phyloP scores from a whole-genome alignment of 2,113 vertebrate species.

The Saguinus imperator region DNA sequence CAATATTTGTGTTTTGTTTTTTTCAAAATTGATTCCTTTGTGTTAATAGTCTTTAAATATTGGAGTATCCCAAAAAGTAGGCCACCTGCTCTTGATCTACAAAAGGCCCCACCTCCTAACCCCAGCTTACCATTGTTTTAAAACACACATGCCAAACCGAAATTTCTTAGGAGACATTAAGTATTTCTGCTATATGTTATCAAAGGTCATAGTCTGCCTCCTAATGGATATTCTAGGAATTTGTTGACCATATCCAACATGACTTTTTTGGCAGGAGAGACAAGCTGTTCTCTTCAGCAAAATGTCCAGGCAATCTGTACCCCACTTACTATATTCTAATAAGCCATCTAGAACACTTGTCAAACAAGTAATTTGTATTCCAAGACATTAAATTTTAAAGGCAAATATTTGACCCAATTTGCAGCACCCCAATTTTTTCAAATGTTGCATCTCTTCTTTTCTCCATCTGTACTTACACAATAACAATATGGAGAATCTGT shows the following conservation, averaged over 20 bases:
- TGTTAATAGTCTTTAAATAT: constrained; percentile 75
- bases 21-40: constrained; percentile 77
- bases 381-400: constrained; percentile 51
- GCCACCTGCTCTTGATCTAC: neutral
- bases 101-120: neutral
- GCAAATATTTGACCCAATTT: constrained; percentile 46
- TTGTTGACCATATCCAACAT: constrained; percentile 42
- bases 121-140: neutral
- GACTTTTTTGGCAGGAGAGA: neutral
- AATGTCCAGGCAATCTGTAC: neutral
- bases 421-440: constrained; percentile 7
- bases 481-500: constrained; percentile 24
- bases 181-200: constrained; percentile 28
- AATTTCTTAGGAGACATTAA: constrained; percentile 60
- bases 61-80: constrained; percentile 66
- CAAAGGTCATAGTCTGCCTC: constrained; percentile 54
- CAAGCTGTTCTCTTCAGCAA: constrained; percentile 24
- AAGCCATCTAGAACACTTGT: neutral
- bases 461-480: neutral
- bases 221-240: constrained; percentile 33
- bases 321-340: constrained; percentile 41
- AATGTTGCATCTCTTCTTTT: neutral
- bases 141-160: constrained; percentile 34
- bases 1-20: constrained; percentile 63
- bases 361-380: constrained; percentile 67